Conservation (phyloP, 2,797 vertebrate species). For the Lutjanus argentimaculatus region DNA sequence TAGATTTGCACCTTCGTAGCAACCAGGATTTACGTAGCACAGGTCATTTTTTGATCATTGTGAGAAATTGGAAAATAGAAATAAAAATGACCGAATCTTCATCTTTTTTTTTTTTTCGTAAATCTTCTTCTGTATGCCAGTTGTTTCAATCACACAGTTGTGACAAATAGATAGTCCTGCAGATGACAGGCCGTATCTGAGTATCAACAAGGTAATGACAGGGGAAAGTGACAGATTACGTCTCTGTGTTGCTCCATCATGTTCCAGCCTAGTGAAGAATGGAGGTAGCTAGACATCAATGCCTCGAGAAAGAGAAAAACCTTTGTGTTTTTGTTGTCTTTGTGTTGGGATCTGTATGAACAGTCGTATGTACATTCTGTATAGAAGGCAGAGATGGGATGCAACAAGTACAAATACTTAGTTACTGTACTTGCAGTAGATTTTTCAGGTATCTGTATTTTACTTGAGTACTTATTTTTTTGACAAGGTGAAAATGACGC, state of each 20-base stretch:
- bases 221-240: conserved; percentile 82
- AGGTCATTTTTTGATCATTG: conserved; percentile 70
- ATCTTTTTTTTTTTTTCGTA: conserved; percentile 7
- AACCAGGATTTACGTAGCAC: conserved; percentile 73
- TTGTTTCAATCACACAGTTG: conserved; percentile 75
- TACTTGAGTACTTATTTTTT: no score
- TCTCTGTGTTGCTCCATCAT: conserved; percentile 80
- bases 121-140: conserved; percentile 56
- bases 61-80: conserved; percentile 73
- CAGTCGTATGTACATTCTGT: conserved; percentile 27
- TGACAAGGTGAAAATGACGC: no score
- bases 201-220: conserved; percentile 83
- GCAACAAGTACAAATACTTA: no score
- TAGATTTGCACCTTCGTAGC: conserved; percentile 35
- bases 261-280: conserved; percentile 68
- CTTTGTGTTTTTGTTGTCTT: conserved; percentile 46
- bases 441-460: no score
- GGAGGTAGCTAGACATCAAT: conserved; percentile 53
- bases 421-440: no score
- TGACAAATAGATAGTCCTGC: conserved; percentile 77
- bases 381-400: conserved; percentile 2
- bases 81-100: conserved; percentile 68
- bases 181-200: conserved; percentile 71
- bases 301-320: conserved; percentile 43
- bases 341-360: conserved; percentile 47